phyloP scores from a whole-genome alignment of 2,797 vertebrate genomes.

The Esox masquinongy region DNA sequence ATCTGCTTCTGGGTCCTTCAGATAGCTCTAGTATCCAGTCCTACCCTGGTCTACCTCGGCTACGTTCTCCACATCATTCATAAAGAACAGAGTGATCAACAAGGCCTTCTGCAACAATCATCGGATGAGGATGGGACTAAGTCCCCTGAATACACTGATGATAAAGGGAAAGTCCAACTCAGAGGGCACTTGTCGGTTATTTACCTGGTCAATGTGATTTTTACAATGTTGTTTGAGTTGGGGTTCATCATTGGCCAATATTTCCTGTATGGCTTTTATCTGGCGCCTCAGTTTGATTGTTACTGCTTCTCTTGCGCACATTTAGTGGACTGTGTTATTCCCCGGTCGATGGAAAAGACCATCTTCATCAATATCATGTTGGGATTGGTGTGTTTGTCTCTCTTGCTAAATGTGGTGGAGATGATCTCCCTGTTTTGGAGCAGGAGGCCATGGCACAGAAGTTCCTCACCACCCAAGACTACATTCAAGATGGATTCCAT shows the following conservation, averaged over 20 bases:
- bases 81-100: background rate
- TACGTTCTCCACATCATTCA: background rate
- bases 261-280: background rate
- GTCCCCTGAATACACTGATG: background rate
- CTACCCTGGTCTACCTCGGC: background rate
- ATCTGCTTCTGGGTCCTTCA: background rate
- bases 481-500: too few relatives aligned
- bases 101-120: background rate
- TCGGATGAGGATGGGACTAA: background rate
- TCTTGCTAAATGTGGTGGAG: too few relatives aligned
- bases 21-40: background rate
- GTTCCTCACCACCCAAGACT: too few relatives aligned
- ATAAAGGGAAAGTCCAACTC: background rate
- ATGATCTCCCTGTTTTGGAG: too few relatives aligned
- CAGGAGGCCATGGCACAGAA: too few relatives aligned
- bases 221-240: background rate
- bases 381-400: too few relatives aligned
- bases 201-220: background rate
- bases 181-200: background rate
- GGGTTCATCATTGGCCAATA: background rate
- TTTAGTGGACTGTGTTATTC: too few relatives aligned
- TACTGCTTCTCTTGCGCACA: too few relatives aligned
- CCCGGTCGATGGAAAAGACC: too few relatives aligned
- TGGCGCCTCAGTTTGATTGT: too few relatives aligned
- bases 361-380: too few relatives aligned